phyloP scores from a whole-genome alignment of 2,888 invertebrate species.

The Ditula angustiorana region DNA sequence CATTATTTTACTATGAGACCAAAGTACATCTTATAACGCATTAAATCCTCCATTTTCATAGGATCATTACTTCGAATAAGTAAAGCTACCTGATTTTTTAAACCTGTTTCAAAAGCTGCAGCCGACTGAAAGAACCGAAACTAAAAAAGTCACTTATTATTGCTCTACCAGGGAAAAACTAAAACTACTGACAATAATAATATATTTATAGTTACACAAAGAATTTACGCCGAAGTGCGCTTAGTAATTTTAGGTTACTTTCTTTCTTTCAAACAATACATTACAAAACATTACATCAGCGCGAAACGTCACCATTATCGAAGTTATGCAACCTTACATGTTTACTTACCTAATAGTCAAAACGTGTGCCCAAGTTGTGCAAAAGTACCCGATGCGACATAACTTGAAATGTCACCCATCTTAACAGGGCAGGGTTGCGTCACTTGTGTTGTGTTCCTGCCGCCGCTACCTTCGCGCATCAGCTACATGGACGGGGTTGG shows the following conservation, averaged over 20 bases:
- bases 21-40: not conserved
- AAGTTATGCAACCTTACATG: not conserved
- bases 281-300: not conserved
- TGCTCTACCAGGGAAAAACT: not conserved
- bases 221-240: not conserved
- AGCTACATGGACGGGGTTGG: too few relatives aligned
- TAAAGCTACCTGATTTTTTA: too few relatives aligned
- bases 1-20: constrained; percentile 21
- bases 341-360: not conserved
- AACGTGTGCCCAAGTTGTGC: too few relatives aligned
- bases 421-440: too few relatives aligned
- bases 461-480: too few relatives aligned
- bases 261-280: not conserved
- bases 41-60: not conserved
- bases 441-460: too few relatives aligned
- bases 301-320: not conserved
- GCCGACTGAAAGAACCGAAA: too few relatives aligned
- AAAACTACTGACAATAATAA: not conserved
- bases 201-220: not conserved
- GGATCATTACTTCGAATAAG: too few relatives aligned
- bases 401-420: too few relatives aligned
- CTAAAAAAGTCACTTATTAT: too few relatives aligned
- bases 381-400: too few relatives aligned
- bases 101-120: too few relatives aligned
- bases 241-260: not conserved